phyloP scores from a whole-genome alignment of 1,140 invertebrate genomes.

The Pachyrhynchus sulphureomaculatus region DNA sequence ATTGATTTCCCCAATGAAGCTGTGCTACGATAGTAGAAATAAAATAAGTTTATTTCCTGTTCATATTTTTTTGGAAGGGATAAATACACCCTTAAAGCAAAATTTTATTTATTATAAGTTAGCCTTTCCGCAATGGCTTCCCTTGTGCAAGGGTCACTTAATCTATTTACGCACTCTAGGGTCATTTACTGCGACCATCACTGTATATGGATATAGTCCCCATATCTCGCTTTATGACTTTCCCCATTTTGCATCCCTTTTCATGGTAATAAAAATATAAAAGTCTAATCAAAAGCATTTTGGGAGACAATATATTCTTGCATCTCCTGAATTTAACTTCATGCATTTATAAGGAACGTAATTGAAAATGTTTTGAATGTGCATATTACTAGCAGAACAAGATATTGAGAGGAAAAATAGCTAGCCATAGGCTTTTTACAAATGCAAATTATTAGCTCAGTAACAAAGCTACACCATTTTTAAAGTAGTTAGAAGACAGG shows the following conservation, averaged over 20 bases:
- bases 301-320: too few species aligned
- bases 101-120: conserved; percentile 5
- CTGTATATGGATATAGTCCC: background rate
- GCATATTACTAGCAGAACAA: too few species aligned
- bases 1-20: too few species aligned
- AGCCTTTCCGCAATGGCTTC: background rate
- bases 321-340: too few species aligned
- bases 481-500: too few species aligned
- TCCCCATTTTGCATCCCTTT: background rate
- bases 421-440: too few species aligned
- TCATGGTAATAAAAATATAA: background rate
- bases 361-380: too few species aligned
- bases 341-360: too few species aligned
- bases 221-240: background rate
- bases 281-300: too few species aligned
- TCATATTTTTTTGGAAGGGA: background rate
- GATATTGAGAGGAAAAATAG: too few species aligned
- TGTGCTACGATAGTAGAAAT: background rate
- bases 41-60: conserved; percentile 5
- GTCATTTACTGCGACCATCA: conserved; percentile 1
- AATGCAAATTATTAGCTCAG: too few species aligned
- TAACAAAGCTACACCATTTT: too few species aligned
- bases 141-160: background rate
- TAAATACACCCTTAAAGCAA: background rate
- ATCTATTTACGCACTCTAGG: conserved; percentile 4